Conservation (phyloP, 2,888 invertebrate genomes). For the Gisinianus flammeolus region DNA sequence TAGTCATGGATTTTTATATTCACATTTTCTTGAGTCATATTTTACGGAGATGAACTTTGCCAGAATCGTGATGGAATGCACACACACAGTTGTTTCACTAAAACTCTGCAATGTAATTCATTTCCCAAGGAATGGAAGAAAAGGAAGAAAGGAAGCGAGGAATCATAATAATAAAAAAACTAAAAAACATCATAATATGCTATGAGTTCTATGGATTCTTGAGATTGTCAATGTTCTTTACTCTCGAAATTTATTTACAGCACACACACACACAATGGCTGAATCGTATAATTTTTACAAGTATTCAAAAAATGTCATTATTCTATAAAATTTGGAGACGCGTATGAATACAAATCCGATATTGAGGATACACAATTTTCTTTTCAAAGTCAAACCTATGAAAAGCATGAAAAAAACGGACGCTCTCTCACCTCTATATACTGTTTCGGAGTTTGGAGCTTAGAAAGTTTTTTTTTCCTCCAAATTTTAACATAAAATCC, state of each 20-base stretch:
- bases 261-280: no score
- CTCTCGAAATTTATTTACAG: not conserved
- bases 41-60: slow-evolving; percentile 25
- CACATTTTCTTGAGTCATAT: slow-evolving; percentile 4
- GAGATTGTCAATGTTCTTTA: not conserved
- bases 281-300: no score
- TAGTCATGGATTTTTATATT: not conserved
- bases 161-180: not conserved
- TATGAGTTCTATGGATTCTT: not conserved
- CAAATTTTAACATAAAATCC: not conserved
- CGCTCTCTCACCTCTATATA: no score
- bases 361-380: no score
- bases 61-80: slow-evolving; percentile 24
- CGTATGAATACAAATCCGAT: no score
- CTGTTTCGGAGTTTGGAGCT: no score
- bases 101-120: slow-evolving; percentile 13
- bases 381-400: no score
- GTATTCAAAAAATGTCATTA: no score
- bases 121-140: not conserved
- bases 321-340: no score
- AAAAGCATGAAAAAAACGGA: no score
- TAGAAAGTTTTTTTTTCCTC: not conserved
- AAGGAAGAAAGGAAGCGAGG: not conserved
- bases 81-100: not conserved
- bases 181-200: not conserved